Evolutionary conservation across 37 sponge, comb jelly and placozoan species (phyloP), one percentile per base, ranked within the genome.

Genomic region (Crambe crambe): DNA sequence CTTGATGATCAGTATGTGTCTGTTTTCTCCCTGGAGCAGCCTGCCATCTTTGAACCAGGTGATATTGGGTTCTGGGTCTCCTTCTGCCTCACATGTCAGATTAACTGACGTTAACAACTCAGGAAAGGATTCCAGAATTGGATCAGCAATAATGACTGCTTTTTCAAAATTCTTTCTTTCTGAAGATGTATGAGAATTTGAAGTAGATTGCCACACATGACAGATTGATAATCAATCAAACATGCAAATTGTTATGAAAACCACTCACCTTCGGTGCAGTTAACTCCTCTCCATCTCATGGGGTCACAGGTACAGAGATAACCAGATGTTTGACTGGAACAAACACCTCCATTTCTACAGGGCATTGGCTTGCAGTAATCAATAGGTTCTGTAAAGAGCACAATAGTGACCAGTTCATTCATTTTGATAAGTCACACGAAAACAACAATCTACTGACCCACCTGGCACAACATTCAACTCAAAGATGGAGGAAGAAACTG

Each of bases 271-370:
- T n/a, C n/a, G n/a, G n/a, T n/a, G n/a, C n/a, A n/a, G n/a, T n/a
- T n/a, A n/a, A n/a, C 6, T 9, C 75, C 75, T 22, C 30, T 67
- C 42, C 62, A 74, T 41, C 43, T 47, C 23, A 0, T 41, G n/a
- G n/a, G n/a, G 54, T 65, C 61, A 31, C 83, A 83, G 17, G 20
- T 47, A 44, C 83, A 83, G 51, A 32, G 42, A 37, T 63, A 74
- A 21, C 17, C 41, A 1, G 37, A 41, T 1, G 35, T 44, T 0
- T 22, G 15, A 56, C 17, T 83, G 62, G 42, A 35, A 59, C 83
- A 83, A 35, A 57, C 64, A 8, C 83, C 83, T 43, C 75, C 75
- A 65, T 83, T 73, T 64, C 21, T 44, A 62, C 83, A 81, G 8
- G 74, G 82, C 23, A 26, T 4, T 20, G n/a, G 1, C 61, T 18